These are phyloP conservation scores for Apostichopus californicus DNA, from an alignment of 35 echinoderm and acorn worm genomes.

Conservation along the genomic window DNA sequence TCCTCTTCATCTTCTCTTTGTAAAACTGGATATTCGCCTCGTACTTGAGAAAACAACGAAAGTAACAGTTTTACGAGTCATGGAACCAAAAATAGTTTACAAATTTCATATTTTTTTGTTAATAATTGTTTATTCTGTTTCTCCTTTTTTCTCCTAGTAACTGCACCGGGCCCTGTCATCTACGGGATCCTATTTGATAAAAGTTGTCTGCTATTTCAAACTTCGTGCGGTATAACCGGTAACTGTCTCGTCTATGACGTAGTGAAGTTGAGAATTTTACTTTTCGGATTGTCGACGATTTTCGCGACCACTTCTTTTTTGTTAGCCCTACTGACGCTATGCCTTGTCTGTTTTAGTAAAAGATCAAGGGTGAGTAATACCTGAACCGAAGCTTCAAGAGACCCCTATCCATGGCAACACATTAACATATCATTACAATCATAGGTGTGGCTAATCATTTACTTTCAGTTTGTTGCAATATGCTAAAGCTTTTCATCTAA, in stretches of 20 bases:
- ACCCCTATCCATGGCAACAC: too few relatives aligned
- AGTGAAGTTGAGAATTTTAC: neutral
- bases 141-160: slow-evolving; percentile 28
- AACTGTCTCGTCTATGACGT: slow-evolving; percentile 77
- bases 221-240: slow-evolving; percentile 55
- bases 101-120: neutral
- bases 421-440: too few relatives aligned
- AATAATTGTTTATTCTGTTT: neutral
- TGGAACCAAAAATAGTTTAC: too few relatives aligned
- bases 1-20: too few relatives aligned
- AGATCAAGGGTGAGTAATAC: neutral
- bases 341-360: neutral
- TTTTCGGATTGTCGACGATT: slow-evolving; percentile 9
- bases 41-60: too few relatives aligned
- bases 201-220: slow-evolving; percentile 63
- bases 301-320: slow-evolving; percentile 9
- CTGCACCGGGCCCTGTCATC: slow-evolving; percentile 60
- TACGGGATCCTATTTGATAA: slow-evolving; percentile 62
- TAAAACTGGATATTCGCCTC: too few relatives aligned
- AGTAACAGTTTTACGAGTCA: too few relatives aligned
- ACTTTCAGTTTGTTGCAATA: too few relatives aligned
- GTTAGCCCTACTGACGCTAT: neutral
- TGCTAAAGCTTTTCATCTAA: too few relatives aligned
- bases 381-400: too few relatives aligned
- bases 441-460: too few relatives aligned